Evolutionary conservation across 2,797 vertebrate species (phyloP), one percentile per base, ranked within the genome.

Genomic region (Sternotherus odoratus): DNA sequence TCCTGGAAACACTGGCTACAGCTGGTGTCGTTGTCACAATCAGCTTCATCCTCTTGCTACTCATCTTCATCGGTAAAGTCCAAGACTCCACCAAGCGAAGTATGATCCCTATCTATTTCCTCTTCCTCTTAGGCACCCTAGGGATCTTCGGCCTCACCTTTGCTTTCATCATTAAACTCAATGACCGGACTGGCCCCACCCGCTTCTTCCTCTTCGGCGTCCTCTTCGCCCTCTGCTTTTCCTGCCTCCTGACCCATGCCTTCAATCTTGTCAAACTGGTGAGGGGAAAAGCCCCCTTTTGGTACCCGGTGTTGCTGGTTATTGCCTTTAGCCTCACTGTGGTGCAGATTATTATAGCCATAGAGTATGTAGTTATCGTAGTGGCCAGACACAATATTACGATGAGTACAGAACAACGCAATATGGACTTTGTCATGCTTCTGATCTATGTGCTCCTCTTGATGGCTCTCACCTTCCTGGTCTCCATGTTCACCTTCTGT

Each of bases 131-230:
- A 43, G 98, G 98, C 30, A 99, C 98, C 0, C 97, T 99, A 0
- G 99, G 99, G 3, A 33, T 99, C 96, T 99, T 99, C 3, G 98
- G 98, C 90, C 97, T 99, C 88, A 98, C 99, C 57, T 99, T 99
- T 78, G 97, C 99, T 95, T 99, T 99, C 96, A 98, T 99, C 96
- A 97, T 99, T 95, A 90, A 53, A 3, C 97, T 97, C 24, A 99
- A 98, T 0, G 50, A 96, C 0, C 96, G 66, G 91, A 99, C 98
- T 2, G 99, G 98, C 86, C 98, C 98, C 53, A 98, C 98, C 1
- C 98, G 99, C 77, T 95, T 99, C 96, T 99, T 99, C 96, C 98
- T 99, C 5, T 99, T 99, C 19, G 98, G 98, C 1, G 97, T 99
- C 83, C 93, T 99, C 85, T 99, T 99, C 84, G 97, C 99, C 7